phyloP scores from a whole-genome alignment of 2,113 vertebrate genomes.

The Ictalurus furcatus region DNA sequence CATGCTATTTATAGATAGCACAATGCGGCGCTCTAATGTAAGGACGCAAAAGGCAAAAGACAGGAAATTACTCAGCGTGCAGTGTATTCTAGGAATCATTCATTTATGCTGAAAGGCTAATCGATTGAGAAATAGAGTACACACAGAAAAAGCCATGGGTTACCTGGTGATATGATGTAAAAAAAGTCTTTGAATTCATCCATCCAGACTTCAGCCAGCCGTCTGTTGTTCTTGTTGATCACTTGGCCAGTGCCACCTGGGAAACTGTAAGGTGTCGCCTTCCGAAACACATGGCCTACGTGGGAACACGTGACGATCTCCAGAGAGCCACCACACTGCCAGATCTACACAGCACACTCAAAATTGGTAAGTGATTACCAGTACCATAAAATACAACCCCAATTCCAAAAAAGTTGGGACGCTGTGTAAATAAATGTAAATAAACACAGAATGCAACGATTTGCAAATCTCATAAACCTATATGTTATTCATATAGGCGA shows the following conservation, averaged over 20 bases:
- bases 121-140: not conserved
- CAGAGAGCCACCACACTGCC: constrained; percentile 94
- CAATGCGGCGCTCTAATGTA: constrained; percentile 17
- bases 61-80: not conserved
- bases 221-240: constrained; percentile 97
- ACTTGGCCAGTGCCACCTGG: constrained; percentile 97
- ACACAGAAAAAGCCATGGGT: not conserved
- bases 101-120: not conserved
- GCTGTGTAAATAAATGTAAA: too few relatives aligned
- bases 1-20: constrained; percentile 42
- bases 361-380: not conserved
- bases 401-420: too few relatives aligned
- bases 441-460: too few relatives aligned
- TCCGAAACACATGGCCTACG: constrained; percentile 95
- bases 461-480: too few relatives aligned
- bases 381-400: not conserved
- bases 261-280: constrained; percentile 96
- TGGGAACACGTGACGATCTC: constrained; percentile 98
- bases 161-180: constrained; percentile 98
- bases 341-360: constrained; percentile 77
- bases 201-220: constrained; percentile 98
- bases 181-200: constrained; percentile 99
- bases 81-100: not conserved
- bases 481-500: too few relatives aligned
- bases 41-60: not conserved